Evolutionary conservation across 2,797 vertebrate genomes (phyloP).

Genomic region (Fistularia commersonii): DNA sequence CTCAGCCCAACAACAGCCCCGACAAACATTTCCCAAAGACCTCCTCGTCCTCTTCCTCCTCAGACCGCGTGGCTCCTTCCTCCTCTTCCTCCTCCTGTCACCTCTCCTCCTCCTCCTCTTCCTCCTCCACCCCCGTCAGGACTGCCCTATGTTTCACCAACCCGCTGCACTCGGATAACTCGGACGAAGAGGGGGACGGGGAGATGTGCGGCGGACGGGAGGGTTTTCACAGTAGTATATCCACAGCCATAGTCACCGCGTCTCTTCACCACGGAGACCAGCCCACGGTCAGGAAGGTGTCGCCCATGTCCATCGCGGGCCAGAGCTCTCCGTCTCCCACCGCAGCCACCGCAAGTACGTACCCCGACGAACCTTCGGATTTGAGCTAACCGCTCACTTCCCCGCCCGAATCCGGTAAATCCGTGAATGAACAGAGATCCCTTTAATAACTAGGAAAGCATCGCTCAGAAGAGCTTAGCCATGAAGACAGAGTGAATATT

Average conservation of each 20-base stretch:
- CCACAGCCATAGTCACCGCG: slow-evolving; percentile 82
- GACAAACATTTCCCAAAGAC: slow-evolving; percentile 64
- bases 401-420: neutral
- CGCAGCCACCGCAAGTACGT: slow-evolving; percentile 83
- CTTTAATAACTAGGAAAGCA: too few species aligned
- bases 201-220: slow-evolving; percentile 57
- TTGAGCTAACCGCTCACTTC: slow-evolving; percentile 14
- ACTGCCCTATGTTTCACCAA: slow-evolving; percentile 94
- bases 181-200: slow-evolving; percentile 83
- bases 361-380: too few species aligned
- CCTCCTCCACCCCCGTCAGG: slow-evolving; percentile 63
- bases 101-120: slow-evolving; percentile 61
- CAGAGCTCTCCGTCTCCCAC: slow-evolving; percentile 63
- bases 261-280: slow-evolving; percentile 72
- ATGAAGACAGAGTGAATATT: too few species aligned
- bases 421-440: too few species aligned
- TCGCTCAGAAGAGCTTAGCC: too few species aligned
- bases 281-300: slow-evolving; percentile 80
- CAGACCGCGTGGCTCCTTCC: slow-evolving; percentile 60
- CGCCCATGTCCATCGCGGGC: slow-evolving; percentile 89
- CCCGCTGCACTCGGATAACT: slow-evolving; percentile 93
- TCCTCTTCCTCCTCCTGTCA: slow-evolving; percentile 62
- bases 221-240: slow-evolving; percentile 71
- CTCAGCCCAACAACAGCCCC: slow-evolving; percentile 54
- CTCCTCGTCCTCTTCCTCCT: slow-evolving; percentile 63